These are phyloP conservation scores for Alauda arvensis DNA, from an alignment of 2,797 vertebrate species.

Conservation along the genomic window DNA sequence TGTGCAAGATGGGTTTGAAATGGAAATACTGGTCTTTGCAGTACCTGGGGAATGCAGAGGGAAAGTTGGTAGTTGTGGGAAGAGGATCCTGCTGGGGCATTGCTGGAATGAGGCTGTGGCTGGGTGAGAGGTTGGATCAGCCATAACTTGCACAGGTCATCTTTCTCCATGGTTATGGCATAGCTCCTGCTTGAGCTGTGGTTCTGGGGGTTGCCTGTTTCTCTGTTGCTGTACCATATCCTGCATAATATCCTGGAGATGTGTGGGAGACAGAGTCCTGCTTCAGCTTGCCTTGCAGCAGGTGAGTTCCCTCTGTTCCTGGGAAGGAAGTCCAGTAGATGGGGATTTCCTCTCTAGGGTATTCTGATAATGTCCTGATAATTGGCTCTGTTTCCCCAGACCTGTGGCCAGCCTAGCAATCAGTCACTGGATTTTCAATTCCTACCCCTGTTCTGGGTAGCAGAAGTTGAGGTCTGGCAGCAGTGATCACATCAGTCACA, in stretches of 20 bases:
- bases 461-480: neutral
- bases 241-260: neutral
- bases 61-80: neutral
- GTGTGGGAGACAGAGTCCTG: neutral
- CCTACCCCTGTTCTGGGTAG: neutral
- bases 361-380: too few species aligned
- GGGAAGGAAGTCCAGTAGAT: neutral
- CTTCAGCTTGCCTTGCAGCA: neutral
- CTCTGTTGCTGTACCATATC: neutral
- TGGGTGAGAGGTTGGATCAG: neutral
- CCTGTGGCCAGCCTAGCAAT: neutral
- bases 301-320: neutral
- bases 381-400: neutral
- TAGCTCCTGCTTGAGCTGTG: neutral
- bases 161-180: fast-evolving
- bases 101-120: neutral
- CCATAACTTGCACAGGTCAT: neutral
- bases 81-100: neutral
- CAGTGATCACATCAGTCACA: fast-evolving
- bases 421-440: neutral
- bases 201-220: neutral
- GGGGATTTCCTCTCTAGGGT: neutral
- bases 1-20: neutral
- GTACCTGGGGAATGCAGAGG: neutral
- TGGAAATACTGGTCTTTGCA: neutral